Evolutionary conservation across 1,140 invertebrate species (phyloP), one percentile per base, ranked within the genome.

Genomic region (Mesaphorura yosii): DNA sequence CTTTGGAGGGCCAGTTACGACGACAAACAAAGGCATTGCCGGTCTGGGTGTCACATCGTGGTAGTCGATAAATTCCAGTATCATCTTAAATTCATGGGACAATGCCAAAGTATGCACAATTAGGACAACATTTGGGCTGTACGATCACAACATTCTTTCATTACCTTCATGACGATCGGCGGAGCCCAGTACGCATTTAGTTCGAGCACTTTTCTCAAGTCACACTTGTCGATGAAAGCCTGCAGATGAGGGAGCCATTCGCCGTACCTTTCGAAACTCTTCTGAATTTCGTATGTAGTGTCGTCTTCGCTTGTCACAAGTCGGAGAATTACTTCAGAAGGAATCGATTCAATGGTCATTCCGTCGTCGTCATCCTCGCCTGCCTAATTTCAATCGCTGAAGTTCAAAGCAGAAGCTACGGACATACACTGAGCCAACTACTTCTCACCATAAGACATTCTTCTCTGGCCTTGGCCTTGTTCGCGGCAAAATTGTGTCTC

Each of bases 221-320:
- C 50, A 48, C 50, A 53, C 7, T 15, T 45, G 17, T 56, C 41
- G 1, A 58, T 40, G 27, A 42, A 62, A 15, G 39, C 34, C 42
- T 62, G 55, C 29, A 62, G 31, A 23, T 15, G 7, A 19, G 15
- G 19, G 2, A 58, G n/a, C 7, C 28, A 37, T 22, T 49, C 19
- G 17, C 49, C 6, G 26, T 23, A 58, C 5, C 39, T 51, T 37
- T 55, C 44, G 25, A 62, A 38, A 19, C 58, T 53, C 19, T 48
- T 42, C 22, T 48, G 52, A 2, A 62, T 53, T 15, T 41, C 15
- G 23, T 46, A 20, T 3, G 56, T 50, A 40, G 39, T 44, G 28
- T 62, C 59, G 27, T 62, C 55, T 10, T 29, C 15, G 12, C 59
- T 41, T n/a, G 49, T 47, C 27, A 55, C 26, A 3, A 62, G 48